These are phyloP conservation scores for Oscheius sp. DNA, from an alignment of 2,888 invertebrate genomes.

Conservation along the genomic window DNA sequence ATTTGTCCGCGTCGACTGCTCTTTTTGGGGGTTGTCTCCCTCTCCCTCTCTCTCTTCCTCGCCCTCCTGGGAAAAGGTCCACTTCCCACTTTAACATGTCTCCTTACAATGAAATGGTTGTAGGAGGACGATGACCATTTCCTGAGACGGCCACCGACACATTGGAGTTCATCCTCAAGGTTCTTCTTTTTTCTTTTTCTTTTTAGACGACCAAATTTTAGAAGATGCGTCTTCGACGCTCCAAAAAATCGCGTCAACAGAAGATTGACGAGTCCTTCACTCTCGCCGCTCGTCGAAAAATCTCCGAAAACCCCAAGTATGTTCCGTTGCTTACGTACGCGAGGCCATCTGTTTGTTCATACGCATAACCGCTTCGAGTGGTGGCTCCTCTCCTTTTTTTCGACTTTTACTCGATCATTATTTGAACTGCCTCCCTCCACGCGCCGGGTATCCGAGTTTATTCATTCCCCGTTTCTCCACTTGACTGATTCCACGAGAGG, in stretches of 20 bases:
- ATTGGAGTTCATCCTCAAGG: slow-evolving; percentile 41
- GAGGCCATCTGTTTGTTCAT: background rate
- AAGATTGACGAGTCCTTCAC: slow-evolving; percentile 59
- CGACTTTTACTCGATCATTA: background rate
- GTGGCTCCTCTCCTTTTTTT: background rate
- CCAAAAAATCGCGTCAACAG: slow-evolving; percentile 56
- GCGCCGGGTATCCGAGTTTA: too few relatives aligned
- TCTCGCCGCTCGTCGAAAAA: slow-evolving; percentile 48
- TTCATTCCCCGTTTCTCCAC: too few relatives aligned
- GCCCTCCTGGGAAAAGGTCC: slow-evolving; percentile 13
- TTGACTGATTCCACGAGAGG: too few relatives aligned
- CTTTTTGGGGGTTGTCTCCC: slow-evolving; percentile 22
- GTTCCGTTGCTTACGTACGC: background rate
- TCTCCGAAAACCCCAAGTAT: slow-evolving; percentile 40
- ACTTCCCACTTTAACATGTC: slow-evolving; percentile 1
- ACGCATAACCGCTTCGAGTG: background rate
- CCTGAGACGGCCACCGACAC: slow-evolving; percentile 28
- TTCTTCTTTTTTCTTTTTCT: background rate
- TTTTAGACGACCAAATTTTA: slow-evolving; percentile 27
- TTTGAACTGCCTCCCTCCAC: too few relatives aligned
- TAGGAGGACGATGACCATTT: background rate
- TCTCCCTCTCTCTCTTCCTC: slow-evolving; percentile 19
- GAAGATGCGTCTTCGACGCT: slow-evolving; percentile 58
- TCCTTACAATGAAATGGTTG: background rate
- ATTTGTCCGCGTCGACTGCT: background rate